A percentile compares a stretch with the other conserved stretches of the same genome.
Conservation (phyloP, 2,797 vertebrate species). For the Eurystomus glaucurus region DNA sequence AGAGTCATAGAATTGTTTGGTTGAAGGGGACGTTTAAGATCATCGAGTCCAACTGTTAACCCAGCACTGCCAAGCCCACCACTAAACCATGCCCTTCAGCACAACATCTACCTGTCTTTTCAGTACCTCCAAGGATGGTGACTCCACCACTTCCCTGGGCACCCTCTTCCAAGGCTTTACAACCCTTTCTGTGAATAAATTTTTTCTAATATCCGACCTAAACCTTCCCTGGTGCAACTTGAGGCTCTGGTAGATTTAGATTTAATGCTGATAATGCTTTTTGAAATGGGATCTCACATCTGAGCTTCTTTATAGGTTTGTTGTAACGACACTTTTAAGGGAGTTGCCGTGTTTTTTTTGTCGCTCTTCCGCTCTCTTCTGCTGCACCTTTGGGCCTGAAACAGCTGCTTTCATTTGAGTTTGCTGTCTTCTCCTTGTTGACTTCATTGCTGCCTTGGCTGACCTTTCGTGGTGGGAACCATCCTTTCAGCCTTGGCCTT, state of each 20-base stretch:
- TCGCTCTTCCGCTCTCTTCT: too few relatives aligned
- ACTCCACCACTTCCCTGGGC: not conserved
- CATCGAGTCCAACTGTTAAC: not conserved
- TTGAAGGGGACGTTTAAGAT: not conserved
- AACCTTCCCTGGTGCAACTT: not conserved
- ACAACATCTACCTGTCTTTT: not conserved
- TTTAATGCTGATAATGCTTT: not conserved
- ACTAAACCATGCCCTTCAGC: not conserved
- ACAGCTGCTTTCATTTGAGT: fast-evolving
- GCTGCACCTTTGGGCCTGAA: not conserved
- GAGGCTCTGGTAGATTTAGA: not conserved
- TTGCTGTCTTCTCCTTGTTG: not conserved
- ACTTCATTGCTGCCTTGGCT: not conserved
- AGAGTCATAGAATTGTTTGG: not conserved
- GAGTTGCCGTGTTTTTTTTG: too few relatives aligned
- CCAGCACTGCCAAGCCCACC: not conserved
- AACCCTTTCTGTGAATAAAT: not conserved
- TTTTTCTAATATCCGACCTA: not conserved
- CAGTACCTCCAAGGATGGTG: not conserved
- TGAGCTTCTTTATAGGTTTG: not conserved
- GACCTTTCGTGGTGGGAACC: fast-evolving
- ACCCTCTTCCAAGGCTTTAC: not conserved
- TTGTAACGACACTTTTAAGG: not conserved
- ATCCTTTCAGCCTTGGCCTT: not conserved
- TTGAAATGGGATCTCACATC: not conserved